These are phyloP conservation scores for Vultur gryphus DNA, from an alignment of 2,797 vertebrate genomes.

Conservation along the genomic window DNA sequence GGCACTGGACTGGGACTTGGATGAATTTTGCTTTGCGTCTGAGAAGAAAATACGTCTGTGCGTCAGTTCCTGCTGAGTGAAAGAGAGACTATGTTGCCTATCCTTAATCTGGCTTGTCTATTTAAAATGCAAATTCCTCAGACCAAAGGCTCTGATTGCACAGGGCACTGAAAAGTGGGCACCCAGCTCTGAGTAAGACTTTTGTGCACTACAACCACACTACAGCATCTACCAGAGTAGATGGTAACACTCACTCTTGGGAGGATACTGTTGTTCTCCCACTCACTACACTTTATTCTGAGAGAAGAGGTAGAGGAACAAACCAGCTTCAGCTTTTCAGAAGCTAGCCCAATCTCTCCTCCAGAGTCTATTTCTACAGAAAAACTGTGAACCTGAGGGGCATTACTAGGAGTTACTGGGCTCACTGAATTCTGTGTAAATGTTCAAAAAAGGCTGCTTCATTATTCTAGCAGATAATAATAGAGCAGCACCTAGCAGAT, in stretches of 20 bases:
- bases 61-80: neutral
- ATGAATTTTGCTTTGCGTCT: neutral
- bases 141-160: conserved; percentile 8
- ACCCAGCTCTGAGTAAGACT: neutral
- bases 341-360: neutral
- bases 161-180: neutral
- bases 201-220: neutral
- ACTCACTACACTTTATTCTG: neutral
- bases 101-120: neutral
- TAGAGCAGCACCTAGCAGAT: conserved; percentile 38
- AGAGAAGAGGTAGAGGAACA: neutral
- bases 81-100: neutral
- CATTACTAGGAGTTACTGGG: neutral
- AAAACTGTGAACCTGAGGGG: neutral
- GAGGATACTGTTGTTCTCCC: neutral
- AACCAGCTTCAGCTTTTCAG: neutral
- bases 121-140: neutral
- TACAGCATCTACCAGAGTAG: neutral
- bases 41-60: neutral
- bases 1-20: neutral
- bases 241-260: neutral
- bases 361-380: neutral
- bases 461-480: conserved; percentile 34
- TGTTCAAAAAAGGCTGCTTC: neutral
- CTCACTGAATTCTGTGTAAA: neutral